Conservation (phyloP, 1,140 invertebrate genomes). For the Caerostris darwini region DNA sequence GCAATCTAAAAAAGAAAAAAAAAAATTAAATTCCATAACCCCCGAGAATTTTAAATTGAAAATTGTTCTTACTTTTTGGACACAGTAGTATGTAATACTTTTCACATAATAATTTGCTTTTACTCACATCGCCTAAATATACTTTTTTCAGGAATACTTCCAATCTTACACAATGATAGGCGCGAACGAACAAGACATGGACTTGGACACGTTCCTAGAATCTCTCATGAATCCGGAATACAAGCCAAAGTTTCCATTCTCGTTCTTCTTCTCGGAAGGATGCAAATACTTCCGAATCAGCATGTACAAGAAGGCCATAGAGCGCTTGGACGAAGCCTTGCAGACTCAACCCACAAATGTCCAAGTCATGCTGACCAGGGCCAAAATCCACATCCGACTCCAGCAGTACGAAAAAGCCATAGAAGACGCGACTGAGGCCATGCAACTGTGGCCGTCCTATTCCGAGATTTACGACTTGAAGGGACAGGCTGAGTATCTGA, state of each 20-base stretch:
- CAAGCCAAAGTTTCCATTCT: neutral
- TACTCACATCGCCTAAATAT: too few species aligned
- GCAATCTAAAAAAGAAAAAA: too few species aligned
- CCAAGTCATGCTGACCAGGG: neutral
- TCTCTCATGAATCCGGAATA: neutral
- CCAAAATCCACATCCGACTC: neutral
- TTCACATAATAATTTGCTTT: too few species aligned
- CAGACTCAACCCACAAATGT: neutral
- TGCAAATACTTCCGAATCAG: neutral
- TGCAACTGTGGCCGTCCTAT: neutral
- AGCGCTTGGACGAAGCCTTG: slow-evolving; percentile 21
- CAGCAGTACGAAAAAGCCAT: slow-evolving; percentile 17
- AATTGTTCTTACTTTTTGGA: too few species aligned
- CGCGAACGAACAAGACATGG: neutral
- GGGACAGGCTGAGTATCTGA: slow-evolving; percentile 18
- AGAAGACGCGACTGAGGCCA: neutral
- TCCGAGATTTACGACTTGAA: slow-evolving; percentile 28
- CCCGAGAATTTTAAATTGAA: too few species aligned
- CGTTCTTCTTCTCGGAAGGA: slow-evolving; percentile 49
- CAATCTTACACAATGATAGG: neutral
- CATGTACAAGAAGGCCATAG: slow-evolving; percentile 26
- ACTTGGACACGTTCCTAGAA: slow-evolving; percentile 48
- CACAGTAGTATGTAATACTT: too few species aligned
- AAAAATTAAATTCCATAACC: too few species aligned
- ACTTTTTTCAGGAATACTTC: too few species aligned